Evolutionary conservation across 2,797 vertebrate genomes (phyloP).

Genomic region (Euthynnus affinis): DNA sequence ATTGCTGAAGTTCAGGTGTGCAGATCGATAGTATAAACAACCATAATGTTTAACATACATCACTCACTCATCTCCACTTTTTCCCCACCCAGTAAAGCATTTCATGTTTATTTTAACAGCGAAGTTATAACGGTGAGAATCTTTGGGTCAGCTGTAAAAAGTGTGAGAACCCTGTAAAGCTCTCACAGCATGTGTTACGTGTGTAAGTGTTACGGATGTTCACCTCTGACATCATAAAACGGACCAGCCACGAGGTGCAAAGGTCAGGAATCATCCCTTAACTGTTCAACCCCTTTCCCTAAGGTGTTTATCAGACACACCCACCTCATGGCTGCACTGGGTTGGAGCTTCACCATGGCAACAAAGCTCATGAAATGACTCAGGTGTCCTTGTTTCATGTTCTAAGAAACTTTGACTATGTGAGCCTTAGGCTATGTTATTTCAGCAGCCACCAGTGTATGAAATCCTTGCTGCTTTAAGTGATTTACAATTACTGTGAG

Average conservation of each 20-base stretch:
- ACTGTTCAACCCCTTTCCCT: slow-evolving; percentile 55
- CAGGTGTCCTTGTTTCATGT: slow-evolving; percentile 65
- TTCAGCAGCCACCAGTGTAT: slow-evolving; percentile 47
- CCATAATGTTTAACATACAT: slow-evolving; percentile 10
- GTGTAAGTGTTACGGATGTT: slow-evolving; percentile 54
- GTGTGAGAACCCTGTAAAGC: slow-evolving; percentile 45
- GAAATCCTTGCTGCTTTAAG: slow-evolving; percentile 53
- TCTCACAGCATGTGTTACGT: slow-evolving; percentile 30
- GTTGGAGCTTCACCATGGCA: slow-evolving; percentile 58
- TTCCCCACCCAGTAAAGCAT: neutral
- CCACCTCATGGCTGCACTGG: slow-evolving; percentile 48
- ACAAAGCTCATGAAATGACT: slow-evolving; percentile 69
- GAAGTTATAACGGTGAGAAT: slow-evolving; percentile 37
- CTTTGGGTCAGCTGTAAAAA: neutral
- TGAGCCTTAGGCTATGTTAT: slow-evolving; percentile 55
- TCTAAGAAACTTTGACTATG: slow-evolving; percentile 52
- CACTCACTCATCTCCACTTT: slow-evolving; percentile 13
- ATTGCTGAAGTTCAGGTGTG: slow-evolving; percentile 13
- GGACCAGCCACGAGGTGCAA: slow-evolving; percentile 60
- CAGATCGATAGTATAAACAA: slow-evolving; percentile 33
- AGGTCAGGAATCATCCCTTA: slow-evolving; percentile 66
- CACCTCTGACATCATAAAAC: slow-evolving; percentile 73
- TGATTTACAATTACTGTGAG: slow-evolving; percentile 47
- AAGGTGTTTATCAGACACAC: slow-evolving; percentile 70
- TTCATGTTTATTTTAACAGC: slow-evolving; percentile 24